A percentile compares a stretch with the other conserved stretches of the same genome.
Conservation (phyloP, 2,797 vertebrate genomes). For the Avahi laniger region DNA sequence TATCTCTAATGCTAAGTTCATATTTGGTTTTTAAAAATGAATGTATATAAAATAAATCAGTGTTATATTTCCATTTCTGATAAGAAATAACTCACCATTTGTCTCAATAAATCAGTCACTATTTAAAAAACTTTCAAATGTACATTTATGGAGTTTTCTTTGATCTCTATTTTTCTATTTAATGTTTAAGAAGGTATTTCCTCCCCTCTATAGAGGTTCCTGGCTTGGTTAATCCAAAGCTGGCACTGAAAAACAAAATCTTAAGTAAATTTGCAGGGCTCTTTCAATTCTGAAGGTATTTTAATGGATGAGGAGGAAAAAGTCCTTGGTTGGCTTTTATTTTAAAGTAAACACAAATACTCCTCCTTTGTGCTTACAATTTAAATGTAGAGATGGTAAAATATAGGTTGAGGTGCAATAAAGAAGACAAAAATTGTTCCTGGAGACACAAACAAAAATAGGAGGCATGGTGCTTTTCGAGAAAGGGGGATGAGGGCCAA, state of each 20-base stretch:
- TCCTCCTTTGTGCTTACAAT: not conserved
- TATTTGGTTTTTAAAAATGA: slow-evolving; percentile 38
- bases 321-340: not conserved
- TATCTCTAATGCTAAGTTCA: not conserved
- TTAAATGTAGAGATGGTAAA: not conserved
- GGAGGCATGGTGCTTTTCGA: not conserved
- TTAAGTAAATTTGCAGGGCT: not conserved
- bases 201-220: not conserved
- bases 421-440: not conserved
- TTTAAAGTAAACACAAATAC: not conserved
- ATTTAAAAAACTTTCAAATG: slow-evolving; percentile 33
- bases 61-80: slow-evolving; percentile 15
- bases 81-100: slow-evolving; percentile 25
- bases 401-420: not conserved
- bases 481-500: not conserved
- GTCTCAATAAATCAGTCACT: not conserved
- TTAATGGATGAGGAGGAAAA: not conserved
- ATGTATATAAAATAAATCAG: slow-evolving; percentile 42
- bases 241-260: not conserved
- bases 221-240: not conserved
- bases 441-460: not conserved
- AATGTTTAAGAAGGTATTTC: slow-evolving; percentile 10
- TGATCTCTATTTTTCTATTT: not conserved
- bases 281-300: not conserved
- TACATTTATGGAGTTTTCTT: slow-evolving; percentile 4